Evolutionary conservation across 2,113 vertebrate species (phyloP).

Genomic region (Odontophorus gujanensis): DNA sequence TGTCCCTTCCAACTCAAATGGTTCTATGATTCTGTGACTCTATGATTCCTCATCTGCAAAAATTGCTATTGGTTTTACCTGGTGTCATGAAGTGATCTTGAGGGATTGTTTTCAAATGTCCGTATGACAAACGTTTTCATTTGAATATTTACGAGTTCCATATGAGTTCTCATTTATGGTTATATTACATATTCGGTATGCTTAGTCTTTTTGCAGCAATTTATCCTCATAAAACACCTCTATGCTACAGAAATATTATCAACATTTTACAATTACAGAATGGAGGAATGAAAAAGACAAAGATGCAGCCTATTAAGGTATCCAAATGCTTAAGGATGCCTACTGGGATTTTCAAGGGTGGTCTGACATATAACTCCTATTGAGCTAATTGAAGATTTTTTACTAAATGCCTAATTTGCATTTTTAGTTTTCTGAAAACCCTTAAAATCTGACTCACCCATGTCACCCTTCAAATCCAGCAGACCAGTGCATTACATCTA

Average conservation of each 20-base stretch:
- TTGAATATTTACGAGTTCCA: neutral
- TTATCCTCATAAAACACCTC: neutral
- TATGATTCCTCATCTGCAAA: neutral
- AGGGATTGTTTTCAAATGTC: neutral
- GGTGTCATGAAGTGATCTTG: neutral
- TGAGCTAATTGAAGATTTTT: conserved; percentile 39
- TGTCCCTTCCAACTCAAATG: too few relatives aligned
- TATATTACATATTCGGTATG: neutral
- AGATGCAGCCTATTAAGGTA: neutral
- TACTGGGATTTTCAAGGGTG: conserved; percentile 8
- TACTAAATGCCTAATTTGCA: conserved; percentile 12
- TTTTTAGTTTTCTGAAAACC: conserved; percentile 3
- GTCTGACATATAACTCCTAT: neutral
- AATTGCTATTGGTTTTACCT: neutral
- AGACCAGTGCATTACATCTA: accelerated
- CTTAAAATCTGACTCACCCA: neutral
- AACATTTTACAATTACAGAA: conserved; percentile 6
- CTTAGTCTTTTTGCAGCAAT: neutral
- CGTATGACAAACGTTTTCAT: neutral
- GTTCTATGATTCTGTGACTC: too few relatives aligned
- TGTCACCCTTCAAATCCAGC: conserved; percentile 9
- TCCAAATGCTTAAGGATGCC: neutral
- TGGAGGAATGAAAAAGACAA: neutral
- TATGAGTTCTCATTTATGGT: neutral
- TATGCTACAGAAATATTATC: neutral